Evolutionary conservation across 2,888 invertebrate genomes (phyloP).

Genomic region (Amphiduros pacificus): DNA sequence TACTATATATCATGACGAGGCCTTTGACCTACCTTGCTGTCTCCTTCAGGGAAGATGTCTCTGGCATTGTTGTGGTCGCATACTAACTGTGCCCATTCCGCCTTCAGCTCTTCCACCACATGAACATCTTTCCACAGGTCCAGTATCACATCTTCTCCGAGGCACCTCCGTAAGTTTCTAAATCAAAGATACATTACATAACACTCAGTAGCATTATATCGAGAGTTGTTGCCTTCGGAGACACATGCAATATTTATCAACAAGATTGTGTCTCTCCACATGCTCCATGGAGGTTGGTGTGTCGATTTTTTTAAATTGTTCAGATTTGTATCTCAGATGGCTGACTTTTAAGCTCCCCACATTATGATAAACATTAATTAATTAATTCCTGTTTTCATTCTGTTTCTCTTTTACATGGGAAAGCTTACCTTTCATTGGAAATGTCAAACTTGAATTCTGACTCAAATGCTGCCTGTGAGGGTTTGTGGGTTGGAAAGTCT

Average conservation of each 20-base stretch:
- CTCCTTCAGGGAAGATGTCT: slow-evolving; percentile 94
- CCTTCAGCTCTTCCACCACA: slow-evolving; percentile 87
- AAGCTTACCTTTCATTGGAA: slow-evolving; percentile 79
- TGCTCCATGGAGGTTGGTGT: too few relatives aligned
- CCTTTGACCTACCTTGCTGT: too few relatives aligned
- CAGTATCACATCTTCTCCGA: slow-evolving; percentile 91
- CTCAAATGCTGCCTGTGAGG: slow-evolving; percentile 94
- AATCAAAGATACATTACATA: too few relatives aligned
- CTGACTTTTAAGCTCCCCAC: too few relatives aligned
- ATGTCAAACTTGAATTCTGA: slow-evolving; percentile 90
- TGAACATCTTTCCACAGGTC: slow-evolving; percentile 91
- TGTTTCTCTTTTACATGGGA: not conserved
- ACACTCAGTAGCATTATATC: too few relatives aligned
- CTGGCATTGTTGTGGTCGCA: slow-evolving; percentile 86
- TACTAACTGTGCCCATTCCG: slow-evolving; percentile 92
- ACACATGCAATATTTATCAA: too few relatives aligned
- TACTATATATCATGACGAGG: too few relatives aligned
- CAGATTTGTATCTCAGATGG: too few relatives aligned
- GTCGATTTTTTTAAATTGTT: too few relatives aligned
- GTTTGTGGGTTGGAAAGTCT: slow-evolving; percentile 88
- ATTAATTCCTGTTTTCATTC: not conserved
- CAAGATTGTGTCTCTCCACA: too few relatives aligned
- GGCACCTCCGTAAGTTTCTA: slow-evolving; percentile 78
- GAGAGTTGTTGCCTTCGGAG: too few relatives aligned
- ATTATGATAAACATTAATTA: too few relatives aligned